Conservation (phyloP, 1,140 invertebrate genomes). For the Brachionus angularis region DNA sequence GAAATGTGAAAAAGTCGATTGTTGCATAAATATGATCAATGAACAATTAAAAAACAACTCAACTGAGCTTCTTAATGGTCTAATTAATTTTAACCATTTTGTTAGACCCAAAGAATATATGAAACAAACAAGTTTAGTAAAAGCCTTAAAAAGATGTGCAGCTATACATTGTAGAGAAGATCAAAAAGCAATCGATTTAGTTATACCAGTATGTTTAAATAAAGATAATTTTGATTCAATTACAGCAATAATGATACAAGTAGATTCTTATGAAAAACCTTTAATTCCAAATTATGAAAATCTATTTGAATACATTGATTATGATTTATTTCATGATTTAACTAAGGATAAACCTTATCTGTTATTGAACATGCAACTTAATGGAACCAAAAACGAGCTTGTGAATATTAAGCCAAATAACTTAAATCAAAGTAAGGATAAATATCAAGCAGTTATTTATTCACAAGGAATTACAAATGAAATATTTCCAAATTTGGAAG, state of each 20-base stretch:
- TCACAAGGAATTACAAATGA: not conserved
- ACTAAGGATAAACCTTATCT: not conserved
- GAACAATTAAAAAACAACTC: not conserved
- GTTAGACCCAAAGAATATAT: not conserved
- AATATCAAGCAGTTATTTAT: not conserved
- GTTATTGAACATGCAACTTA: not conserved
- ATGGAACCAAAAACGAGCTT: not conserved
- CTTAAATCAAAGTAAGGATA: not conserved
- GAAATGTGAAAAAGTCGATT: not conserved
- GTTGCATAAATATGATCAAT: slow-evolving; percentile 12
- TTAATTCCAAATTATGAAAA: not conserved
- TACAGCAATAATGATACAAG: not conserved
- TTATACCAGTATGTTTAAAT: slow-evolving; percentile 5
- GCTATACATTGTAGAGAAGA: not conserved
- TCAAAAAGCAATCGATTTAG: slow-evolving; percentile 5
- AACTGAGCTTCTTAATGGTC: not conserved
- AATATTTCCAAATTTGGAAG: not conserved
- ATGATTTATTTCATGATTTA: not conserved
- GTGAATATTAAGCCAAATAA: not conserved
- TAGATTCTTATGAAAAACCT: not conserved
- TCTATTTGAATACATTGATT: slow-evolving; percentile 7
- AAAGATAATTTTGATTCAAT: slow-evolving; percentile 12
- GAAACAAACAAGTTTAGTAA: not conserved
- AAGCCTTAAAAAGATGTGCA: slow-evolving; percentile 9
- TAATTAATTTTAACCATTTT: slow-evolving; percentile 38